Base-by-base conservation (phyloP, 2,797 vertebrate species). In the Dicrostonyx torquatus region DNA sequence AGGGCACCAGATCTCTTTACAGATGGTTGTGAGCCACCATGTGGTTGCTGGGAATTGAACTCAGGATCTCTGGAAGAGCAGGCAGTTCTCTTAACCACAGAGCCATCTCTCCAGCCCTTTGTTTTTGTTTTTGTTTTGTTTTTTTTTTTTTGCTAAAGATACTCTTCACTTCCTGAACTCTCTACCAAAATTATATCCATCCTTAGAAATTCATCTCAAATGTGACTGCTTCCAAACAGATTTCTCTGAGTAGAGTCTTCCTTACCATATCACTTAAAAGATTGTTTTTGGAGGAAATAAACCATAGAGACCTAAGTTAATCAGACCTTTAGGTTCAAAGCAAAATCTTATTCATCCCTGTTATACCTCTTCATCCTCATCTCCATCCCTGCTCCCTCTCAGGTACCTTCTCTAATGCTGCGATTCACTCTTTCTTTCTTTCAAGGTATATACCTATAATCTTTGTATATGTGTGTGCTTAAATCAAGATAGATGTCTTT, bases 131-230 rank as follows among this genome's bases (percentile, higher is more conserved):
- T 48, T 48, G 48, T 48, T 48, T 11, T 48, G 43, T 48, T 48
- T 6, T 48, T 48, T 48, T 1, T 55, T 55, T 55, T 55, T 58
- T 78, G n/a, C 43, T 66, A 20, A 79, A 89, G 88, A 87, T 18
- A 79, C 5, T 48, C 22, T 62, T 93, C 37, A 92, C 22, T 87
- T 90, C 31, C 60, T 90, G 31, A 85, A 92, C 11, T 82, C 31
- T 91, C 58, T 93, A 45, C 18, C 15, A 87, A 77, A 20, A 18
- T 34, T 93, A 34, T 87, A 40, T 43, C 55, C 26, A 86, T 68
- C 26, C 31, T 92, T 94, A 58, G 89, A 95, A 91, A 31, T 7
- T 94, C 50, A 92, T 78, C 29, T 94, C 64, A 85, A 88, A 92
- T 95, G 20, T 92, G 60, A 88, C 34, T 18, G 92, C 66, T 88